Conservation (phyloP, 2,113 vertebrate genomes). For the Pavo muticus region DNA sequence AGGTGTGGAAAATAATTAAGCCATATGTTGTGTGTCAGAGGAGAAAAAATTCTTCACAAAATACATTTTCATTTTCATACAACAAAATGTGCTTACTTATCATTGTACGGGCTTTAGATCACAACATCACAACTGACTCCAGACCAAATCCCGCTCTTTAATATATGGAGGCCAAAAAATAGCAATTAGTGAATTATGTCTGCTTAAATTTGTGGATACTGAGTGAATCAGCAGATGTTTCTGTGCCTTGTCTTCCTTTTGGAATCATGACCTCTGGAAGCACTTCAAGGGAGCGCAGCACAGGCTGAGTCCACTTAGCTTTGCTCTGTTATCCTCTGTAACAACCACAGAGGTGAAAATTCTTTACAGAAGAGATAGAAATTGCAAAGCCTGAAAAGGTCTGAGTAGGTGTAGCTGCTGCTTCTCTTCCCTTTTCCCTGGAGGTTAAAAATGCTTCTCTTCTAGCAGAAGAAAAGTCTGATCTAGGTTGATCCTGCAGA, state of each 20-base stretch:
- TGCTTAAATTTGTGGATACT: neutral
- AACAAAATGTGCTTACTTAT: neutral
- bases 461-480: neutral
- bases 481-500: neutral
- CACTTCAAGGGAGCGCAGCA: rapidly evolving
- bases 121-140: neutral
- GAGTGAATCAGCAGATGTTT: neutral
- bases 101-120: neutral
- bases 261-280: neutral
- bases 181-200: neutral
- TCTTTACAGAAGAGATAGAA: neutral
- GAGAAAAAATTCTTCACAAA: neutral
- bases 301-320: neutral
- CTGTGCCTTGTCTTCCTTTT: neutral
- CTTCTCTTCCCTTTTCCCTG: neutral
- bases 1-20: slow-evolving; percentile 19
- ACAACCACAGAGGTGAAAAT: neutral
- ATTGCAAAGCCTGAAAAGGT: neutral
- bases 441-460: neutral
- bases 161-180: neutral
- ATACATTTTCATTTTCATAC: neutral
- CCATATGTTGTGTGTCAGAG: neutral
- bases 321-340: neutral
- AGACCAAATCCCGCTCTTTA: neutral
- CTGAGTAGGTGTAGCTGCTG: neutral